Conservation (phyloP, 2,113 vertebrate genomes). For the Mirza zaza region DNA sequence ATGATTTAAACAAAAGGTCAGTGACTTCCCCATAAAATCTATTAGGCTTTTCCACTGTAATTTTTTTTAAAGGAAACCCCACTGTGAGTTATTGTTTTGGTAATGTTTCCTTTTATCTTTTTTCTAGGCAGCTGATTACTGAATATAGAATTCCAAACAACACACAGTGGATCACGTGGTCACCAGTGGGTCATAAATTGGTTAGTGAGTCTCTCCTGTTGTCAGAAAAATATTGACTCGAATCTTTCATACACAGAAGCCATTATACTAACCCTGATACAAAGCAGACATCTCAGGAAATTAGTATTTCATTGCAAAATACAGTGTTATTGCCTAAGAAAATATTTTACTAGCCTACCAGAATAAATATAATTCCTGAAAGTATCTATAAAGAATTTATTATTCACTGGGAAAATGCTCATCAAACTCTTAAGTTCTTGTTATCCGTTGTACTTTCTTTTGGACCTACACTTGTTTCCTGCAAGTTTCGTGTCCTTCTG, state of each 20-base stretch:
- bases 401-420: background rate
- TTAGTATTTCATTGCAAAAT: background rate
- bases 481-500: background rate
- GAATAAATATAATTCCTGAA: background rate
- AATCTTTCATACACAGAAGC: background rate
- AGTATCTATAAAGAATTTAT: background rate
- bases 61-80: background rate
- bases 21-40: slow-evolving; percentile 60
- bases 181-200: slow-evolving; percentile 87
- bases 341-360: background rate
- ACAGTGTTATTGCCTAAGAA: background rate
- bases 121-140: slow-evolving; percentile 67
- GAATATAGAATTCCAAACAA: slow-evolving; percentile 74
- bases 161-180: slow-evolving; percentile 86
- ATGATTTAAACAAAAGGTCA: slow-evolving; percentile 83
- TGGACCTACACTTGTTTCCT: background rate
- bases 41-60: background rate
- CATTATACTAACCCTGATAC: background rate
- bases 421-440: background rate
- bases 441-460: background rate
- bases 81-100: slow-evolving; percentile 55
- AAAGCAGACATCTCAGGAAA: background rate
- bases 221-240: slow-evolving; percentile 11
- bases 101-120: slow-evolving; percentile 57
- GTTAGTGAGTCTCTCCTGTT: slow-evolving; percentile 80